These are phyloP conservation scores for Chrysopa pallens DNA, from an alignment of 1,140 invertebrate species.

Conservation along the genomic window DNA sequence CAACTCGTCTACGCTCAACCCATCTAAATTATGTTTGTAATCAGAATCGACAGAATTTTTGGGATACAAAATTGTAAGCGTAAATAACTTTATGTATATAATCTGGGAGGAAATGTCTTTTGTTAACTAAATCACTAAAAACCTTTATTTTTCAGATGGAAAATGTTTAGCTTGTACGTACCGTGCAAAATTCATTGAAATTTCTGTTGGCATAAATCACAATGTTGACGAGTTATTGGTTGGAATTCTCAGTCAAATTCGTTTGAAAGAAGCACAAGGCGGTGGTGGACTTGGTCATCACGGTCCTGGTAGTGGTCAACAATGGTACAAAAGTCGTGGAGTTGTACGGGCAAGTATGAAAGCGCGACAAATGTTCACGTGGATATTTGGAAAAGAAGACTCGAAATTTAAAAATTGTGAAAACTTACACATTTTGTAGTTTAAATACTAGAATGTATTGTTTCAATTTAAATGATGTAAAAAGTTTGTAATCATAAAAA, in stretches of 20 bases:
- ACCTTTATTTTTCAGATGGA: constrained; percentile 43
- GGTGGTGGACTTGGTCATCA: constrained; percentile 14
- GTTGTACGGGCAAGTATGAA: constrained; percentile 73
- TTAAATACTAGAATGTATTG: constrained; percentile 1
- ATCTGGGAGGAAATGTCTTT: too few species aligned
- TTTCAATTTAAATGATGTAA: too few species aligned
- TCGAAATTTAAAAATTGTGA: constrained; percentile 82
- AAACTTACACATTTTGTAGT: constrained; percentile 65
- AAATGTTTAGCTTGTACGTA: constrained; percentile 72
- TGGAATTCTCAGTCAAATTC: constrained; percentile 62
- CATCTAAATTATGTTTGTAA: too few species aligned
- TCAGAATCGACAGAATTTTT: too few species aligned
- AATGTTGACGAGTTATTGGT: constrained; percentile 77
- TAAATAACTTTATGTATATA: too few species aligned
- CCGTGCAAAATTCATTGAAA: constrained; percentile 73
- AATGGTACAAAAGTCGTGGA: constrained; percentile 69
- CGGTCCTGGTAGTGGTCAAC: constrained; percentile 36
- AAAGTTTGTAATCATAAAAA: too few species aligned
- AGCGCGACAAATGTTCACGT: constrained; percentile 72
- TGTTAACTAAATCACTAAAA: too few species aligned
- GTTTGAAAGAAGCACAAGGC: constrained; percentile 50
- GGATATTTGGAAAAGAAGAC: constrained; percentile 77
- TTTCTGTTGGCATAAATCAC: constrained; percentile 79
- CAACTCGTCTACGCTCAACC: too few species aligned
- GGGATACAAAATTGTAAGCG: too few species aligned